Evolutionary conservation across 1,140 invertebrate species (phyloP).

Genomic region (Chrysomallon squamiferum): DNA sequence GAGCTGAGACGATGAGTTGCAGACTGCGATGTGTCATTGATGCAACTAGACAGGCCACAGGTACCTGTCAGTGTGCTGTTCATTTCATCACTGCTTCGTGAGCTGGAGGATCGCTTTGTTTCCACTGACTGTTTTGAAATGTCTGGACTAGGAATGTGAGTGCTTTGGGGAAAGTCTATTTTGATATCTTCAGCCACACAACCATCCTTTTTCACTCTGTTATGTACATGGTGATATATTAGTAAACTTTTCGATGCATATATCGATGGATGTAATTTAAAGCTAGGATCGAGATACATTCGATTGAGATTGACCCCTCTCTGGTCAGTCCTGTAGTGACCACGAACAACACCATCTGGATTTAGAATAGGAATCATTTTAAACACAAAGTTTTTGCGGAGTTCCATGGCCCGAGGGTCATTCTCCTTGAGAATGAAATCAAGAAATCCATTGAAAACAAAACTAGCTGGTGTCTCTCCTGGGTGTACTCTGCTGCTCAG

Average conservation of each 20-base stretch:
- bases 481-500: slow-evolving; percentile 64
- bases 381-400: slow-evolving; percentile 81
- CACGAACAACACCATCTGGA: slow-evolving; percentile 88
- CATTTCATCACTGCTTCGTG: neutral
- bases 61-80: neutral
- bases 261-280: slow-evolving; percentile 60
- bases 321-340: slow-evolving; percentile 89
- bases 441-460: slow-evolving; percentile 64
- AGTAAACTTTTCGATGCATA: slow-evolving; percentile 64
- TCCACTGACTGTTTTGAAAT: neutral
- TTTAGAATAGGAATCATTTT: slow-evolving; percentile 93
- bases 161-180: slow-evolving; percentile 38
- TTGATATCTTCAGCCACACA: slow-evolving; percentile 30
- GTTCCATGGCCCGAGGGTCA: slow-evolving; percentile 55
- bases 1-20: neutral
- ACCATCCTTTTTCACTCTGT: slow-evolving; percentile 32
- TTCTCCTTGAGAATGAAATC: slow-evolving; percentile 61
- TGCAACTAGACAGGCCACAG: neutral
- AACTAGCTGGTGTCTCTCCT: slow-evolving; percentile 63
- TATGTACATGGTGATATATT: slow-evolving; percentile 60
- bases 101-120: neutral
- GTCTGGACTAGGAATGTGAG: slow-evolving; percentile 24
- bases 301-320: slow-evolving; percentile 66
- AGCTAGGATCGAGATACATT: slow-evolving; percentile 61
- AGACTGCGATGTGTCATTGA: neutral